Evolutionary conservation across 2,113 vertebrate genomes (phyloP).

Genomic region (Hassar affinis): DNA sequence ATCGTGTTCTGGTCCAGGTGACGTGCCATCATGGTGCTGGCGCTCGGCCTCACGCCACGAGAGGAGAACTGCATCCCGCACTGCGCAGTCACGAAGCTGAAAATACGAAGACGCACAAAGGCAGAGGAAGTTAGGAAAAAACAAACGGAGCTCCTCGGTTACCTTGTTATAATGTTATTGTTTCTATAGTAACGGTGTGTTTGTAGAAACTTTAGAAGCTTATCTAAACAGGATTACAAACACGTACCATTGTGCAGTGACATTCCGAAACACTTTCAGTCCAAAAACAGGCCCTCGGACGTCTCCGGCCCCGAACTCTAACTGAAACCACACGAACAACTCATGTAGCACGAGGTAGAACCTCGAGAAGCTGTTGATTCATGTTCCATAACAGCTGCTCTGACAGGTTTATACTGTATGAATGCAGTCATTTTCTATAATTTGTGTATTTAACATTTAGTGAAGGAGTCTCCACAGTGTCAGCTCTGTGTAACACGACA

Average conservation of each 20-base stretch:
- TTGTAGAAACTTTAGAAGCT: not conserved
- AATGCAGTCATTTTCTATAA: not conserved
- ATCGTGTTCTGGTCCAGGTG: slow-evolving; percentile 95
- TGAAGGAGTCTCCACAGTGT: not conserved
- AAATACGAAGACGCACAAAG: not conserved
- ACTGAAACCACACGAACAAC: slow-evolving; percentile 61
- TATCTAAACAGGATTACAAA: not conserved
- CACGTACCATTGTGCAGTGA: slow-evolving; percentile 87
- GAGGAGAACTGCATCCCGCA: slow-evolving; percentile 92
- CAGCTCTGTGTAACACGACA: not conserved
- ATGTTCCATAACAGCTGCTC: not conserved
- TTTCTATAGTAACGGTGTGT: not conserved
- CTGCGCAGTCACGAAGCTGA: slow-evolving; percentile 89
- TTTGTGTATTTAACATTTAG: not conserved
- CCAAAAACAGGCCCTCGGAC: slow-evolving; percentile 90
- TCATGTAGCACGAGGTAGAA: not conserved
- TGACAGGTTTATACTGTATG: not conserved
- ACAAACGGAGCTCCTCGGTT: not conserved
- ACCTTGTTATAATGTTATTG: not conserved
- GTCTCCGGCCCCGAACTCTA: slow-evolving; percentile 93
- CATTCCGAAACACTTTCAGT: slow-evolving; percentile 90
- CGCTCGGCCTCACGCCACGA: slow-evolving; percentile 82
- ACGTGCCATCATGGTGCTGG: slow-evolving; percentile 87
- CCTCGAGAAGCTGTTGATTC: not conserved
- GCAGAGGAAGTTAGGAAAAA: not conserved